Evolutionary conservation across 2,888 invertebrate species (phyloP), one percentile per base, ranked within the genome.

Genomic region (Lithophane ornitopus): DNA sequence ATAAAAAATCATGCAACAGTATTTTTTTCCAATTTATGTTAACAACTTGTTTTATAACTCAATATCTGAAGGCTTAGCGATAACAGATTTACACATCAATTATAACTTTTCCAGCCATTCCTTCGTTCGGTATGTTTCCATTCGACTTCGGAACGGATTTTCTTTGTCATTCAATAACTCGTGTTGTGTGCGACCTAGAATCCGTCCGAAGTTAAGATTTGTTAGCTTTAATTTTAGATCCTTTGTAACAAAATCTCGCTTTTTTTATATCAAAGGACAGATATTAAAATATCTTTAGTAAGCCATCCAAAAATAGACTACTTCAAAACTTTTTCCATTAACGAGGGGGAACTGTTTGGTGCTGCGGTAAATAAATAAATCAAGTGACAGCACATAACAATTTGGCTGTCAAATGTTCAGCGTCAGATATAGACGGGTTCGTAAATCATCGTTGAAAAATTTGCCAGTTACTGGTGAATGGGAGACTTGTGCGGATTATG

Each of bases 1-100:
- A 93, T 96, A 95, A 95, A 94, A 93, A 93, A 91, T 90, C 91
- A 91, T 87, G 91, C 91, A 90, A 93, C 93, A 94, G 92, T 92
- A 93, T 93, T 95, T 95, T 94, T 94, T 95, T 94, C 93, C 94
- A 94, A 95, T 96, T 96, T 95, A 94, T 94, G 94, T 94, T 95
- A 95, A 95, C 92, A 94, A 93, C 94, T 92, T 94, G 90, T 94
- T 95, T 95, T 95, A 95, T 92, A 94, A 93, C 94, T 94, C 93
- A 94, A 95, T 95, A 94, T 93, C 92, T 89, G 91, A 90, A 92
- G 90, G 90, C 88, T 91, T 90, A 90, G 90, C 91, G 92, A 92
- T 94, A 94, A 94, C 94, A 95, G 94, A 93, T 94, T 94, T 94
- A 92, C 89, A 90, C 92, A 91, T 92, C 93, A 94, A 94, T 94